Percentiles rank a stretch among this genome's conserved stretches.
phyloP scores from a whole-genome alignment of 2,888 invertebrate species.

The Thereva nobilitata region DNA sequence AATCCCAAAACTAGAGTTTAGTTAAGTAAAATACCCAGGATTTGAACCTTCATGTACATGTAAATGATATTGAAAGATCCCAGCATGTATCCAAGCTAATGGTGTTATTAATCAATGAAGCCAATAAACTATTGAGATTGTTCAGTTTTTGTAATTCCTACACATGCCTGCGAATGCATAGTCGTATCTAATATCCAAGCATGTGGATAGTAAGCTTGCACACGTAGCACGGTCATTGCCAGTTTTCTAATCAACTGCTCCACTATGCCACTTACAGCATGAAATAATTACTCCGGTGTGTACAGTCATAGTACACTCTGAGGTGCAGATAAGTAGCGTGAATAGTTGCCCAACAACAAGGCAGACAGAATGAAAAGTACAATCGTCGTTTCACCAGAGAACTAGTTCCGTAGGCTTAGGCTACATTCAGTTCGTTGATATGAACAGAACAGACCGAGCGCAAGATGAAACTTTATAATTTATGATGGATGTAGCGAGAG shows the following conservation, averaged over 20 bases:
- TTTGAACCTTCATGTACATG: too few relatives aligned
- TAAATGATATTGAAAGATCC: slow-evolving; percentile 27
- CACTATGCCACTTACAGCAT: slow-evolving; percentile 15
- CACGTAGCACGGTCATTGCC: slow-evolving; percentile 27
- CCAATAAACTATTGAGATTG: not conserved
- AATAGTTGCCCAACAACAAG: not conserved
- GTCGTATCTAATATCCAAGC: not conserved
- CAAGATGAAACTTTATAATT: slow-evolving; percentile 33
- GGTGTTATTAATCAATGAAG: slow-evolving; percentile 17
- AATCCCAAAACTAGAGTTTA: too few relatives aligned
- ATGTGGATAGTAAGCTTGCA: not conserved
- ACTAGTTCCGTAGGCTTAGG: slow-evolving; percentile 21
- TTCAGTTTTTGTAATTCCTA: too few relatives aligned
- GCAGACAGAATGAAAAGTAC: not conserved
- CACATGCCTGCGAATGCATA: too few relatives aligned
- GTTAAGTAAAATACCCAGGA: too few relatives aligned
- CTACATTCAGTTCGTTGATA: not conserved
- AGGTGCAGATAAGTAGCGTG: not conserved
- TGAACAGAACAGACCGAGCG: slow-evolving; percentile 14
- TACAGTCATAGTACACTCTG: not conserved
- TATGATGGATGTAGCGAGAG: slow-evolving; percentile 36
- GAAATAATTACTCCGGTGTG: slow-evolving; percentile 18
- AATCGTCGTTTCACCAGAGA: slow-evolving; percentile 15
- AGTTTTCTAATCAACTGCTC: slow-evolving; percentile 33
- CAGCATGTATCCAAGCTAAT: slow-evolving; percentile 24